Percentiles rank a stretch among this genome's conserved stretches.
Conservation (phyloP, 2,113 vertebrate genomes). For the Syngnathus scovelli region DNA sequence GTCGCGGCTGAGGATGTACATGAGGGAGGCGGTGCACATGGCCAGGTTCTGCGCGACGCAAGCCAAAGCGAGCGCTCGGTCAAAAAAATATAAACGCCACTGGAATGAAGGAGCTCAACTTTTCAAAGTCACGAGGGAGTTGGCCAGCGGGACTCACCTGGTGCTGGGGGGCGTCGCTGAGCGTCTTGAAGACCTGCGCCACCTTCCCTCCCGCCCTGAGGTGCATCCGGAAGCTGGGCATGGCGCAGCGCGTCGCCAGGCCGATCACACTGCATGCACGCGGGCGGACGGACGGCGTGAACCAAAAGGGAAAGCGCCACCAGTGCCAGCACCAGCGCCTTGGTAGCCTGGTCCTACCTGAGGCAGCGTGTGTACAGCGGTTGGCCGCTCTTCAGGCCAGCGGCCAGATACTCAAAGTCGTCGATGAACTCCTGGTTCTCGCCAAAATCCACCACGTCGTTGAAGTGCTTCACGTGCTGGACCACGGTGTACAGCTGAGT, state of each 20-base stretch:
- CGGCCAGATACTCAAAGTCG: conserved; percentile 96
- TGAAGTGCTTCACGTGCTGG: conserved; percentile 99
- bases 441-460: conserved; percentile 98
- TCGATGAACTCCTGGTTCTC: conserved; percentile 99
- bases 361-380: conserved; percentile 99
- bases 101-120: no score
- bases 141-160: conserved; percentile 69
- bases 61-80: no score
- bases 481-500: conserved; percentile 86
- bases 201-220: conserved; percentile 96
- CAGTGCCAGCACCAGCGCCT: neutral
- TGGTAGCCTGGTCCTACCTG: conserved; percentile 71
- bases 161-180: conserved; percentile 92
- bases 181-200: conserved; percentile 96
- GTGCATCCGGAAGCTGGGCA: conserved; percentile 98
- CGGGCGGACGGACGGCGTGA: neutral
- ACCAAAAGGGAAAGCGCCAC: neutral
- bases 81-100: no score
- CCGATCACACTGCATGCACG: conserved; percentile 84
- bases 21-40: conserved; percentile 93
- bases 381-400: conserved; percentile 93
- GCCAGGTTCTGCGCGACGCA: conserved; percentile 81
- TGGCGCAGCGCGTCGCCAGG: conserved; percentile 94
- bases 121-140: no score
- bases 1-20: conserved; percentile 96